Evolutionary conservation across 1,140 invertebrate species (phyloP).

Genomic region (Sitophilus oryzae): DNA sequence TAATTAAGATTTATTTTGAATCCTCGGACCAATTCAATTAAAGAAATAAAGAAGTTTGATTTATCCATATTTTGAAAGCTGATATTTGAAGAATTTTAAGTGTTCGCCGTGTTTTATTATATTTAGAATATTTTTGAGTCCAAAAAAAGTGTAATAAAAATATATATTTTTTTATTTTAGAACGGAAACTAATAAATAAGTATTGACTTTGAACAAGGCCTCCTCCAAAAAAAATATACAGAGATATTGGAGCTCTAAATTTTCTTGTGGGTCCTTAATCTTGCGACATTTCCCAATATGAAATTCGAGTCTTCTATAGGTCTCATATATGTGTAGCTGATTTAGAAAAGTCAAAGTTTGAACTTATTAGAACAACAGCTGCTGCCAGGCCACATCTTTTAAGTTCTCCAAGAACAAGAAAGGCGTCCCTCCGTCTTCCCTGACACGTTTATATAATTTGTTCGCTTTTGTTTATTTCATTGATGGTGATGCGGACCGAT

Average conservation of each 20-base stretch:
- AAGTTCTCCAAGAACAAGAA: slow-evolving; percentile 10
- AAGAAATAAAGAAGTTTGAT: slow-evolving; percentile 21
- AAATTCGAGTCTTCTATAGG: slow-evolving; percentile 17
- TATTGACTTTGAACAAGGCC: too few relatives aligned
- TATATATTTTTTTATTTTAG: too few relatives aligned
- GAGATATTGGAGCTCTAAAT: slow-evolving; percentile 10
- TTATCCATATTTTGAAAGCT: slow-evolving; percentile 10
- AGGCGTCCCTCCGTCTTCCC: slow-evolving; percentile 9
- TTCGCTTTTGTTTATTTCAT: slow-evolving; percentile 15
- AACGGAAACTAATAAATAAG: too few relatives aligned
- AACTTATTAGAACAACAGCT: slow-evolving; percentile 25
- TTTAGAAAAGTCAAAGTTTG: slow-evolving; percentile 28
- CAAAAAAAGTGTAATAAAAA: too few relatives aligned
- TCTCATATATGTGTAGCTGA: slow-evolving; percentile 26
- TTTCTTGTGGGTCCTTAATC: slow-evolving; percentile 3
- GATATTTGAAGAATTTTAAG: background rate
- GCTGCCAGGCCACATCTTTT: slow-evolving; percentile 19
- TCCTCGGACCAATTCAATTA: slow-evolving; percentile 20
- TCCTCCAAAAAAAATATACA: slow-evolving; percentile 10
- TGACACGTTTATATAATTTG: slow-evolving; percentile 24
- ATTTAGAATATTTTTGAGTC: too few relatives aligned
- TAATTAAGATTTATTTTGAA: slow-evolving; percentile 25
- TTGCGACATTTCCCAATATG: slow-evolving; percentile 17
- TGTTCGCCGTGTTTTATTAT: background rate
- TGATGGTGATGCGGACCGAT: slow-evolving; percentile 1